Evolutionary conservation across 1,140 invertebrate species (phyloP).

Genomic region (Gryon sp.): DNA sequence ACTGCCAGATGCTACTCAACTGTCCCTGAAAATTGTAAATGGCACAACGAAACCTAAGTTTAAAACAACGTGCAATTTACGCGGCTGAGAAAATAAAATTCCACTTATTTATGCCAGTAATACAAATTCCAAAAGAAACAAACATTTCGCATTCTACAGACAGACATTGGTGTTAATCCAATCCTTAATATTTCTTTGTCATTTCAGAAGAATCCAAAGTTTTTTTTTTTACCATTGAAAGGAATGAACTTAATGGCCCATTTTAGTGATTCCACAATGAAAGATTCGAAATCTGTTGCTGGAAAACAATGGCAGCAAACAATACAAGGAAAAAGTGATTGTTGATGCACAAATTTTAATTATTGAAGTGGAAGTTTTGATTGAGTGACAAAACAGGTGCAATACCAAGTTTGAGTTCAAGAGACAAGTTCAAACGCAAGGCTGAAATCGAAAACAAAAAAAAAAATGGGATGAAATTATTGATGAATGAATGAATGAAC

Average conservation of each 20-base stretch:
- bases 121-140: slow-evolving; percentile 18
- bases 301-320: background rate
- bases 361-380: slow-evolving; percentile 7
- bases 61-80: slow-evolving; percentile 36
- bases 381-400: slow-evolving; percentile 8
- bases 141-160: slow-evolving; percentile 10
- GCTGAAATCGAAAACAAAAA: too few relatives aligned
- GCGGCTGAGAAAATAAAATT: background rate
- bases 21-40: slow-evolving; percentile 45
- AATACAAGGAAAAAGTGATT: background rate
- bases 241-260: too few relatives aligned
- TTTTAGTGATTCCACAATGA: too few relatives aligned
- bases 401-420: slow-evolving; percentile 5
- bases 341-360: background rate
- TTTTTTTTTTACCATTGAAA: too few relatives aligned
- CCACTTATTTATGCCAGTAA: slow-evolving; percentile 22
- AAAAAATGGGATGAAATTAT: background rate
- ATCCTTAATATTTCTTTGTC: too few relatives aligned
- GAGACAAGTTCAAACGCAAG: slow-evolving; percentile 32
- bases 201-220: too few relatives aligned
- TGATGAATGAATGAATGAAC: background rate
- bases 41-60: slow-evolving; percentile 47
- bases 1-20: slow-evolving; percentile 22
- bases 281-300: too few relatives aligned
- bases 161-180: slow-evolving; percentile 1